A percentile compares a stretch with the other conserved stretches of the same genome.
These are phyloP conservation scores for Melieria crassipennis DNA, from an alignment of 2,888 invertebrate genomes.

Conservation along the genomic window DNA sequence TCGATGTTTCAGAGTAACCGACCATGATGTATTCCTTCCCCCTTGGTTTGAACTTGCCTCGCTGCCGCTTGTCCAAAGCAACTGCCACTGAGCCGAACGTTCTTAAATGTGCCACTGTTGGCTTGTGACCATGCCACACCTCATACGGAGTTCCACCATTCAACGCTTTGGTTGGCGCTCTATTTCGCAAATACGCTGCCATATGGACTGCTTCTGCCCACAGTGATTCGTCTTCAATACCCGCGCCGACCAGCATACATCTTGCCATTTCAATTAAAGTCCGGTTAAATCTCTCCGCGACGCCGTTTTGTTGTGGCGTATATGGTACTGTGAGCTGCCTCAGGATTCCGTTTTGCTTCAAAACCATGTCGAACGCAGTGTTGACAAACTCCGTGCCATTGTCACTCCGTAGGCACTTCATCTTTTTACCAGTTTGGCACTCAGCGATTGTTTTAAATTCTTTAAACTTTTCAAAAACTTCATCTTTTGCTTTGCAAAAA, in stretches of 20 bases:
- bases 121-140: too few species aligned
- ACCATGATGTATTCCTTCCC: too few species aligned
- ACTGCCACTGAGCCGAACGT: too few species aligned
- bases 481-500: slow-evolving; percentile 13
- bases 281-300: slow-evolving; percentile 13
- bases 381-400: slow-evolving; percentile 22
- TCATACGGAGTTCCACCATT: too few species aligned
- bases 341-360: slow-evolving; percentile 10
- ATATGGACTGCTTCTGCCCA: too few species aligned
- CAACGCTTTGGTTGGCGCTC: too few species aligned
- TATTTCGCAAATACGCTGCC: too few species aligned
- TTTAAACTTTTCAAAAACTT: slow-evolving; percentile 23
- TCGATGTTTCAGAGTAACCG: too few species aligned
- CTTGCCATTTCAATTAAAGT: slow-evolving; percentile 13
- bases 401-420: slow-evolving; percentile 24
- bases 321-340: slow-evolving; percentile 19
- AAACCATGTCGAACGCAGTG: slow-evolving; percentile 7
- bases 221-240: slow-evolving; percentile 11
- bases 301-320: slow-evolving; percentile 28
- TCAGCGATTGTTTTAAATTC: slow-evolving; percentile 29
- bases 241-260: slow-evolving; percentile 10
- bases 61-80: too few species aligned
- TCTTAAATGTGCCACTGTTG: too few species aligned
- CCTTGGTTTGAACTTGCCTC: too few species aligned
- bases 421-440: slow-evolving; percentile 22